Conservation (phyloP, 1,140 invertebrate genomes). For the Mercenaria mercenaria region DNA sequence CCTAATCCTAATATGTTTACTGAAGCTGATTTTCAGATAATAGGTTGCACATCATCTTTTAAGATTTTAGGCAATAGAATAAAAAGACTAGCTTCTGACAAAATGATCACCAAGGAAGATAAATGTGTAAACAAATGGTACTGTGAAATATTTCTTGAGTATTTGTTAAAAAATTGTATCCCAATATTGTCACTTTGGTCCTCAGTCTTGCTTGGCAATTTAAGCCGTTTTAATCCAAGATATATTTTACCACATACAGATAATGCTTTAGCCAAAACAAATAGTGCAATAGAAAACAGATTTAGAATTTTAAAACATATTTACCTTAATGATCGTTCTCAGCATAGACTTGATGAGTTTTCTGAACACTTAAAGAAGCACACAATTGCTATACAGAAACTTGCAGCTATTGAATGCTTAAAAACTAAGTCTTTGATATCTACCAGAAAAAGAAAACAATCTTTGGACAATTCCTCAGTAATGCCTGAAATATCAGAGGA, state of each 20-base stretch:
- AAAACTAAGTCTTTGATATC: neutral
- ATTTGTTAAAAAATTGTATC: neutral
- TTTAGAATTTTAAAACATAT: slow-evolving; percentile 28
- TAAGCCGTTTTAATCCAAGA: neutral
- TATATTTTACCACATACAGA: neutral
- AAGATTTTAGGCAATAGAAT: neutral
- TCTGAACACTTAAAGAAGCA: neutral
- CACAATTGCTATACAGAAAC: neutral
- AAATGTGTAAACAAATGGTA: neutral
- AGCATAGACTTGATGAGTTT: slow-evolving; percentile 10
- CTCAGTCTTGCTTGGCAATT: neutral
- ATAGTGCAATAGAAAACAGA: slow-evolving; percentile 21
- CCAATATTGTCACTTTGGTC: slow-evolving; percentile 3
- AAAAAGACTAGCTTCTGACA: neutral
- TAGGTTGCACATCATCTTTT: neutral
- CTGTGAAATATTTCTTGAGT: neutral
- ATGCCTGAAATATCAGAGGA: neutral
- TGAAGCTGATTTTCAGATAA: slow-evolving; percentile 1
- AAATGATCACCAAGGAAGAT: neutral
- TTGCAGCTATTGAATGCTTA: neutral
- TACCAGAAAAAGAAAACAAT: neutral
- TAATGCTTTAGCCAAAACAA: neutral
- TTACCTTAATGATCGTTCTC: neutral
- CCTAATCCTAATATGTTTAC: slow-evolving; percentile 15
- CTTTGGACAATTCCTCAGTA: no score